These are phyloP conservation scores for Eublepharis macularius DNA, from an alignment of 2,113 vertebrate genomes.

Conservation along the genomic window DNA sequence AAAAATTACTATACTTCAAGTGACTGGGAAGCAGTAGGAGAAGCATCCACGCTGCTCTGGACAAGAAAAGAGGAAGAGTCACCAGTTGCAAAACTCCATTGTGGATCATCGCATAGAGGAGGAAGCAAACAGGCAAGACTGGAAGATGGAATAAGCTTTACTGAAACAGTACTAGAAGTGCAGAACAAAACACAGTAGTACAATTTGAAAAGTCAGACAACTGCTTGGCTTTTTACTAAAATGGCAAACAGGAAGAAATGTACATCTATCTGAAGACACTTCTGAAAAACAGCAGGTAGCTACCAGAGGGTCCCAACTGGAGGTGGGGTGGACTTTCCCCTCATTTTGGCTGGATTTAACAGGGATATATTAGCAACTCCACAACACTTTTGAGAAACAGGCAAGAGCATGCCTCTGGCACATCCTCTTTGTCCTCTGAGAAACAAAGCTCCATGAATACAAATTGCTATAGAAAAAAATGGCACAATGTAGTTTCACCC, in stretches of 20 bases:
- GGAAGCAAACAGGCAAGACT: background rate
- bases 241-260: slow-evolving; percentile 36
- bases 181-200: slow-evolving; percentile 46
- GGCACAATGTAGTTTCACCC: background rate
- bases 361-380: background rate
- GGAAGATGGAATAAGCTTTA: background rate
- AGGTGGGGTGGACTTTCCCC: too few relatives aligned
- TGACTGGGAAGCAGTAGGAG: slow-evolving; percentile 1
- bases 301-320: background rate
- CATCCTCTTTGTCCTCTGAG: too few relatives aligned
- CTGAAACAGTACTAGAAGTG: slow-evolving; percentile 49
- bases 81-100: too few relatives aligned
- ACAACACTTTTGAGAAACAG: background rate
- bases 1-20: slow-evolving; percentile 55
- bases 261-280: slow-evolving; percentile 30
- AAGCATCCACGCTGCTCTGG: too few relatives aligned
- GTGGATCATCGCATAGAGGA: background rate
- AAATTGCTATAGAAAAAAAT: background rate
- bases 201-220: slow-evolving; percentile 34
- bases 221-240: slow-evolving; percentile 34
- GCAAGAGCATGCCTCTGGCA: background rate
- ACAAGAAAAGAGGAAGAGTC: too few relatives aligned
- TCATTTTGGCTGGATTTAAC: background rate
- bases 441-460: background rate
- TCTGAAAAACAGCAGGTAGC: background rate